A percentile compares a stretch with the other conserved stretches of the same genome.
These are phyloP conservation scores for Papilio glaucus DNA, from an alignment of 1,140 invertebrate species.

Conservation along the genomic window DNA sequence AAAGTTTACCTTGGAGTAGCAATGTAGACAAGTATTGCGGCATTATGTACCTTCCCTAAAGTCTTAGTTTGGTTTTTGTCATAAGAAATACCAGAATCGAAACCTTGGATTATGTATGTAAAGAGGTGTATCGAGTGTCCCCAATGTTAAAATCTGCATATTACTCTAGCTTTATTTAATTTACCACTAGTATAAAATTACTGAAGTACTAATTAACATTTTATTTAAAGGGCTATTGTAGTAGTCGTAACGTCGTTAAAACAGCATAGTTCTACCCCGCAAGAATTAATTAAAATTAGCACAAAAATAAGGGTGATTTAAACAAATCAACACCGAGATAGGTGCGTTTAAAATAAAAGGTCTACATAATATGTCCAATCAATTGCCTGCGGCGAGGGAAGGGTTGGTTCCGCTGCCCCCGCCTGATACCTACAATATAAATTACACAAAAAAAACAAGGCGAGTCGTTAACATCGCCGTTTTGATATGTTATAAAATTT, in stretches of 20 bases:
- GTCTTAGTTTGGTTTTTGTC: too few species aligned
- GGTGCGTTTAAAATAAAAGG: conserved; percentile 12
- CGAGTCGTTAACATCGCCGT: neutral
- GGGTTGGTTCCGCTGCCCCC: conserved; percentile 22
- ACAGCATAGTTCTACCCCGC: neutral
- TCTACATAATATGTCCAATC: conserved; percentile 35
- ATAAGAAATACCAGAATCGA: too few species aligned
- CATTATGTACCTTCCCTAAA: too few species aligned
- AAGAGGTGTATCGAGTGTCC: too few species aligned
- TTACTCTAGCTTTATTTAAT: too few species aligned
- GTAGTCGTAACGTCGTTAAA: too few species aligned
- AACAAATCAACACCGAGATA: conserved; percentile 21
- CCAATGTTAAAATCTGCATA: too few species aligned
- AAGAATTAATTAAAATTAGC: neutral
- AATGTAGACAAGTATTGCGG: too few species aligned
- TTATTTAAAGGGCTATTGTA: neutral
- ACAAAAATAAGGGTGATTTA: neutral
- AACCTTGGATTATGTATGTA: too few species aligned
- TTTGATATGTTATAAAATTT: neutral
- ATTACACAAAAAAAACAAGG: conserved; percentile 6
- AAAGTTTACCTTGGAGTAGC: too few species aligned
- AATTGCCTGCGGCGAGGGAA: neutral
- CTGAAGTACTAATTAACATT: neutral
- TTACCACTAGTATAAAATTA: too few species aligned
- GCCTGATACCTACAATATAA: conserved; percentile 7